These are phyloP conservation scores for Pollenia amentaria DNA, from an alignment of 2,888 invertebrate genomes.

Conservation along the genomic window DNA sequence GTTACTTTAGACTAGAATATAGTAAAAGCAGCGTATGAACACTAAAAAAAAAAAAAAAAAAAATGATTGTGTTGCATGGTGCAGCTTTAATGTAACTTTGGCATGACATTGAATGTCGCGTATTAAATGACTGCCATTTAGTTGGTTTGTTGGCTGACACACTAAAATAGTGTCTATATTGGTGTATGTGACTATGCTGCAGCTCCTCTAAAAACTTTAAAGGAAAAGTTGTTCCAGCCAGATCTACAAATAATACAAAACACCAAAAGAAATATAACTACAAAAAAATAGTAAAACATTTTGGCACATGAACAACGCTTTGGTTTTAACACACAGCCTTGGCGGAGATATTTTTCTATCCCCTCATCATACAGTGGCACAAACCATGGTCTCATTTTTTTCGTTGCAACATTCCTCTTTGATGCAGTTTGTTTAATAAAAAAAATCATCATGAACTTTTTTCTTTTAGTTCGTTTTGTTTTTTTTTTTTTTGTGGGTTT, in stretches of 20 bases:
- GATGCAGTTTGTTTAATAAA: constrained; percentile 58
- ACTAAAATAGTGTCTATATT: constrained; percentile 42
- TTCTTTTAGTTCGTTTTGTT: constrained; percentile 32
- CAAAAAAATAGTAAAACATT: constrained; percentile 54
- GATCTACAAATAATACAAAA: constrained; percentile 42
- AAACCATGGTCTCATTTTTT: constrained; percentile 44
- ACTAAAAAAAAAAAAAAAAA: not conserved
- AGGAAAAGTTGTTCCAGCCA: constrained; percentile 64
- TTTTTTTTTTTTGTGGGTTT: constrained; percentile 32
- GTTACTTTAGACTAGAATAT: constrained; percentile 22
- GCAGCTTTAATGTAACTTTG: constrained; percentile 62
- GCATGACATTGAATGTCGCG: constrained; percentile 73
- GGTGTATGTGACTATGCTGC: constrained; percentile 29
- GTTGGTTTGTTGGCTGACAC: constrained; percentile 65
- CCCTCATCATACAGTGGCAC: constrained; percentile 35
- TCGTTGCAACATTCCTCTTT: constrained; percentile 28
- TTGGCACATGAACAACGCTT: constrained; percentile 70
- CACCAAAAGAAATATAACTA: constrained; percentile 27
- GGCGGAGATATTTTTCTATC: constrained; percentile 31
- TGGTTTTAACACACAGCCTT: constrained; percentile 40
- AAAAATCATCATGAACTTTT: constrained; percentile 10
- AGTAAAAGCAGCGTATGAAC: constrained; percentile 20
- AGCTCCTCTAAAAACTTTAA: constrained; percentile 61
- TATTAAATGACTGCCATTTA: constrained; percentile 63
- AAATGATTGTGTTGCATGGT: constrained; percentile 41